These are phyloP conservation scores for Malacoraja senta DNA, from an alignment of 2,797 vertebrate genomes.

Conservation along the genomic window DNA sequence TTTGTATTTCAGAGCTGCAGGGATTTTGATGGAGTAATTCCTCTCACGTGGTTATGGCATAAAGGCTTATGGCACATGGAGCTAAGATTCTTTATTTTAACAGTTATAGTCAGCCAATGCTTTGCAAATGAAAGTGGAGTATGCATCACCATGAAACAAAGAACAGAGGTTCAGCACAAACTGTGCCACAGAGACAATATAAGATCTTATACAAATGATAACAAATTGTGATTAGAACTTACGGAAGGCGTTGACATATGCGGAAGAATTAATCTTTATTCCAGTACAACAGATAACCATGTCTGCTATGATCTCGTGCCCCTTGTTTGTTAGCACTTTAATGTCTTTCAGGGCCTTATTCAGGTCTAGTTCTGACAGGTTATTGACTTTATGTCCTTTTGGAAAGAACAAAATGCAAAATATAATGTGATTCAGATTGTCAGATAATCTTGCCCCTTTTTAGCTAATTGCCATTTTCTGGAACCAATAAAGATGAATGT, in stretches of 20 bases:
- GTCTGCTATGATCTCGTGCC: constrained; percentile 59
- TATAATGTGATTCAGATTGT: background rate
- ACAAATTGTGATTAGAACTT: constrained; percentile 46
- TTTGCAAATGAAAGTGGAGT: constrained; percentile 16
- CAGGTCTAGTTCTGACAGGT: constrained; percentile 58
- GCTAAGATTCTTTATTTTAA: constrained; percentile 28
- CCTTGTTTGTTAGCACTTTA: constrained; percentile 63
- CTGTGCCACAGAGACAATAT: background rate
- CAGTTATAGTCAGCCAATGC: background rate
- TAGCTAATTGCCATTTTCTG: background rate
- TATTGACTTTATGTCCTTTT: constrained; percentile 62
- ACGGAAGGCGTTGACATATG: constrained; percentile 66
- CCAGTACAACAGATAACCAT: constrained; percentile 75
- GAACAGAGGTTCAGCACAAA: background rate
- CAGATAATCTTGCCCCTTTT: background rate
- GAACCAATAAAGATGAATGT: background rate
- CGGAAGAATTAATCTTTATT: constrained; percentile 68
- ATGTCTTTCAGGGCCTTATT: constrained; percentile 60
- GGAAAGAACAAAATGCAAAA: constrained; percentile 10
- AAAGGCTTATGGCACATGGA: background rate
- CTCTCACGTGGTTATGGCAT: background rate
- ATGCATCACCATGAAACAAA: constrained; percentile 9
- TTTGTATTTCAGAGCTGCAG: background rate
- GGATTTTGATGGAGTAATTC: background rate
- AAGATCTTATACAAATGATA: background rate